These are phyloP conservation scores for Orientallactaga bullata DNA, from an alignment of 2,113 vertebrate genomes.

Conservation along the genomic window DNA sequence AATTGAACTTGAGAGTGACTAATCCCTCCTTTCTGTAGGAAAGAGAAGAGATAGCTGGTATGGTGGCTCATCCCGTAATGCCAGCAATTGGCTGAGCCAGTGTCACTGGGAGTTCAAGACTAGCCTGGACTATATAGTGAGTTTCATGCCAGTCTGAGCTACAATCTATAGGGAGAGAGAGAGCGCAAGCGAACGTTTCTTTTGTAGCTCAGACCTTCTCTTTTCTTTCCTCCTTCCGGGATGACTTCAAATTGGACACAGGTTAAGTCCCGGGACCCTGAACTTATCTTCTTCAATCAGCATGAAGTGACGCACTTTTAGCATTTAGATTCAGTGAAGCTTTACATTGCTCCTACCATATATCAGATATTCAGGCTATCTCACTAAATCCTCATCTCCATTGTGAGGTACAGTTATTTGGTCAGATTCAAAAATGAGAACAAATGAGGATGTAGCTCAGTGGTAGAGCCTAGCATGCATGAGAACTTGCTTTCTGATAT, in stretches of 20 bases:
- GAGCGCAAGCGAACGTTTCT: neutral
- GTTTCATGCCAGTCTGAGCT: neutral
- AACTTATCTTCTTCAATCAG: neutral
- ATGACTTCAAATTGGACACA: neutral
- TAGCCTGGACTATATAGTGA: neutral
- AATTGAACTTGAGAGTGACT: neutral
- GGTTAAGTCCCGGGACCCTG: neutral
- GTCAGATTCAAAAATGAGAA: neutral
- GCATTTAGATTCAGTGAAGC: neutral
- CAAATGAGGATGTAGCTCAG: neutral
- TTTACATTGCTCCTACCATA: neutral
- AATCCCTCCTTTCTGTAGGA: slow-evolving; percentile 14
- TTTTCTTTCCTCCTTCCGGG: neutral
- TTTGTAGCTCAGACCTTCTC: neutral
- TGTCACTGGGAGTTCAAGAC: neutral
- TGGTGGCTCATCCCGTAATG: neutral
- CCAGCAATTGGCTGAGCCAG: neutral
- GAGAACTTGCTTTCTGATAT: neutral
- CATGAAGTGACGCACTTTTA: slow-evolving; percentile 12
- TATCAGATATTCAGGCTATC: neutral
- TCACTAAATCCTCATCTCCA: slow-evolving; percentile 21
- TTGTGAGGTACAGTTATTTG: neutral
- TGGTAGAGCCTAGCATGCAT: neutral
- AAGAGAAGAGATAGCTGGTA: neutral
- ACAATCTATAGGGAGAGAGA: neutral